Conservation (phyloP, 2,113 vertebrate species). For the Chaenocephalus aceratus region DNA sequence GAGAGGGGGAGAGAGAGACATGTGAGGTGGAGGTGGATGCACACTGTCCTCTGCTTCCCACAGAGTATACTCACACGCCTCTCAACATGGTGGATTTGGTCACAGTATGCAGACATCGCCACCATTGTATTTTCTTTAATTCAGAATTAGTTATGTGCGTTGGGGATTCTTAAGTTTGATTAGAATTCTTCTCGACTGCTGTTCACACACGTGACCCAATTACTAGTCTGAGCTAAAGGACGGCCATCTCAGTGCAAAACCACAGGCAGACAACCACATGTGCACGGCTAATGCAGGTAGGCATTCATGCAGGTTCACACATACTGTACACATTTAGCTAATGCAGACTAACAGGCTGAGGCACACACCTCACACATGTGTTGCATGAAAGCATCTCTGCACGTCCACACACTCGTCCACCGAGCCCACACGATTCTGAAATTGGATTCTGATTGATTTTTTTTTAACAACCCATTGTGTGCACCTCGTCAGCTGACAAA, state of each 20-base stretch:
- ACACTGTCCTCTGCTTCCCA: slow-evolving; percentile 22
- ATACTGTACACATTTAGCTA: background rate
- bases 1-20: slow-evolving; percentile 1
- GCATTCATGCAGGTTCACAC: background rate
- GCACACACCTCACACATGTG: background rate
- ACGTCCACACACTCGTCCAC: slow-evolving; percentile 14
- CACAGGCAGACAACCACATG: slow-evolving; percentile 2
- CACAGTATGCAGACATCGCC: slow-evolving; percentile 7
- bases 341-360: background rate
- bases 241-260: slow-evolving; percentile 8
- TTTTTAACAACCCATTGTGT: slow-evolving; percentile 19
- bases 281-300: background rate
- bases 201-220: slow-evolving; percentile 76
- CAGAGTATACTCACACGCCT: slow-evolving; percentile 4
- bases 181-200: slow-evolving; percentile 70
- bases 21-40: slow-evolving; percentile 31
- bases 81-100: slow-evolving; percentile 2
- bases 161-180: slow-evolving; percentile 73
- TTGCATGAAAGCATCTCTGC: background rate
- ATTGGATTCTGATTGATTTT: slow-evolving; percentile 62
- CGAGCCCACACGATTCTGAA: background rate
- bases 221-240: slow-evolving; percentile 51
- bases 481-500: slow-evolving; percentile 49
- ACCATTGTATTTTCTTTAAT: background rate
- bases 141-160: slow-evolving; percentile 2